Percentiles rank a stretch among this genome's conserved stretches.
Conservation (phyloP, 2,113 vertebrate genomes). For the Psilopogon haemacephalus region DNA sequence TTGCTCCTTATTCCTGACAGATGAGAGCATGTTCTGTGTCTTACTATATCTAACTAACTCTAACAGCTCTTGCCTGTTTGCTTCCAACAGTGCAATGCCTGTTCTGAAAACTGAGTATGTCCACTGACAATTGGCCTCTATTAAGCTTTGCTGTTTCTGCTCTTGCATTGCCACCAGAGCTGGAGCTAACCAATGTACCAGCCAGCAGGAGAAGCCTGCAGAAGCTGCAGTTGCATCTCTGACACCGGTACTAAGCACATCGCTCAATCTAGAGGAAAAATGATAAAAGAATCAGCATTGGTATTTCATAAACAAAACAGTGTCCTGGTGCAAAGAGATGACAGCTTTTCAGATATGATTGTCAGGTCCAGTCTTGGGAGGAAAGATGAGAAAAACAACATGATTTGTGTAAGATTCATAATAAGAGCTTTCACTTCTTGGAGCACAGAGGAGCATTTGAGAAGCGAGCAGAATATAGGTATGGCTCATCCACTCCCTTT, state of each 20-base stretch:
- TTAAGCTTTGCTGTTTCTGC: neutral
- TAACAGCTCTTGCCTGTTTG: neutral
- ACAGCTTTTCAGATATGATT: neutral
- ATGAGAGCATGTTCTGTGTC: neutral
- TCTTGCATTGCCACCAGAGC: neutral
- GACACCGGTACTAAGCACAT: neutral
- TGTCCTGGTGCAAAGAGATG: neutral
- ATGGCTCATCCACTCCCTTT: neutral
- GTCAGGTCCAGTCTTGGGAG: neutral
- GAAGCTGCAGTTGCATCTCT: neutral
- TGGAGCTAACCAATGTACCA: fast-evolving
- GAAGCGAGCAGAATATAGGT: neutral
- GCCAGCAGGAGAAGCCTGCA: neutral
- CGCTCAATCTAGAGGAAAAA: fast-evolving
- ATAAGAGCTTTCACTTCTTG: neutral
- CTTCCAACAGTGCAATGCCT: neutral
- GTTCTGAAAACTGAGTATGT: neutral
- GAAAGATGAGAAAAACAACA: neutral
- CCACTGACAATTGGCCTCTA: fast-evolving
- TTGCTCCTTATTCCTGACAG: neutral
- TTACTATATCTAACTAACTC: neutral
- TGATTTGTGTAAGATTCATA: neutral
- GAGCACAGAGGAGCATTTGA: neutral
- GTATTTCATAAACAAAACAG: neutral
- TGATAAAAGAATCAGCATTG: neutral